Conservation (phyloP, 2,797 vertebrate species). For the Nasua narica region DNA sequence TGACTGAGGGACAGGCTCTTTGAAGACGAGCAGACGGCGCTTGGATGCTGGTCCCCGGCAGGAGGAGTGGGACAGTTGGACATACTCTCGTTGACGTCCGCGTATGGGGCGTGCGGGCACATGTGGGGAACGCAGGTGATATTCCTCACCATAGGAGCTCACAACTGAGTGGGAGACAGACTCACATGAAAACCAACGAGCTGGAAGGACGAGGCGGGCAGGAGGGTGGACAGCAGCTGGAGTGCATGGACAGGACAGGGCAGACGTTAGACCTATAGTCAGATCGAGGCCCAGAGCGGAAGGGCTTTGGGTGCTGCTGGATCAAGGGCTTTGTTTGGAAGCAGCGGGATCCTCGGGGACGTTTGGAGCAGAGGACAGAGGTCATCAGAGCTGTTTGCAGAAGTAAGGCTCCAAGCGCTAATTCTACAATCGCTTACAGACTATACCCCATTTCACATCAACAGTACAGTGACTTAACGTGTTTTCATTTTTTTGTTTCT, state of each 20-base stretch:
- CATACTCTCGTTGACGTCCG: not conserved
- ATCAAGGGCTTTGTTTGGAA: not conserved
- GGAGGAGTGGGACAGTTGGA: not conserved
- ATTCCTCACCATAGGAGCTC: not conserved
- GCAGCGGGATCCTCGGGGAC: not conserved
- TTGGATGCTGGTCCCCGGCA: not conserved
- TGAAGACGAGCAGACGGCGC: not conserved
- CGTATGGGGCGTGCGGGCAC: not conserved
- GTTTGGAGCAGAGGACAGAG: not conserved
- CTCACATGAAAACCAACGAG: not conserved
- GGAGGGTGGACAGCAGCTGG: not conserved
- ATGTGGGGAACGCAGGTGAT: too few relatives aligned
- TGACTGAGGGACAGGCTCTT: not conserved
- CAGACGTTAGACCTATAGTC: not conserved
- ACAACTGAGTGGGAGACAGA: not conserved
- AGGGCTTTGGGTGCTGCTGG: not conserved
- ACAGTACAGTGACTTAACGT: not conserved
- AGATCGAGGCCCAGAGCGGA: not conserved
- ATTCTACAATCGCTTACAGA: not conserved
- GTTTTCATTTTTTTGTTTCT: not conserved
- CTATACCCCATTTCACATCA: not conserved
- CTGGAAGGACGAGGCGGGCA: not conserved
- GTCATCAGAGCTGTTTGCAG: not conserved
- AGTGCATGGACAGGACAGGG: accelerated
- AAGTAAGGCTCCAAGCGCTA: not conserved